Evolutionary conservation across 2,797 vertebrate genomes (phyloP).

Genomic region (Sebastes hopkinsi): DNA sequence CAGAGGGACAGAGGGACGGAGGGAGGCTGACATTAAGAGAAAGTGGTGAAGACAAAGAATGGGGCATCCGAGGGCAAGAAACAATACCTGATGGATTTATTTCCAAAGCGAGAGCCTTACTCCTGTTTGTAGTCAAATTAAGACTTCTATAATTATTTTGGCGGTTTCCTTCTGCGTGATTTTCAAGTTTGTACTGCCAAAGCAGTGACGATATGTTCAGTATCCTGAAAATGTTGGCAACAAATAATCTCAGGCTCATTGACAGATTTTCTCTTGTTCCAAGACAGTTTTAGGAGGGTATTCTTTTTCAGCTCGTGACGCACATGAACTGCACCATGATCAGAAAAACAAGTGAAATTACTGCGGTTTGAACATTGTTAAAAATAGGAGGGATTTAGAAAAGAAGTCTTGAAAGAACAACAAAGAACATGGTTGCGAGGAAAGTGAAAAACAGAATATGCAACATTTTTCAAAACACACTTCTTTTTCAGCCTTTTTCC

Average conservation of each 20-base stretch:
- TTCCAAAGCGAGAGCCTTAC: not conserved
- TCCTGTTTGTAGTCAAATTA: slow-evolving; percentile 5
- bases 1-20: not conserved
- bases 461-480: not conserved
- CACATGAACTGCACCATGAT: not conserved
- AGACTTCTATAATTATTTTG: not conserved
- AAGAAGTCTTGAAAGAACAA: too few species aligned
- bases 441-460: not conserved
- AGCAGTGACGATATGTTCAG: not conserved
- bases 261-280: slow-evolving; percentile 7
- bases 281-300: not conserved
- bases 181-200: not conserved
- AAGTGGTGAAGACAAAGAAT: slow-evolving; percentile 1
- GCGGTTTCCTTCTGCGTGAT: not conserved
- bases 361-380: not conserved
- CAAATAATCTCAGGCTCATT: not conserved
- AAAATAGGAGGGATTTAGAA: not conserved
- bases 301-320: slow-evolving; percentile 8
- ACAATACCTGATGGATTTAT: not conserved
- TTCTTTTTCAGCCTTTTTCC: not conserved
- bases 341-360: not conserved
- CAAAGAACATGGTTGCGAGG: not conserved
- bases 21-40: slow-evolving; percentile 23
- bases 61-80: not conserved
- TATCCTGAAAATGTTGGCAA: not conserved